These are phyloP conservation scores for Psittacara wagleri DNA, from an alignment of 2,113 vertebrate species.

Conservation along the genomic window DNA sequence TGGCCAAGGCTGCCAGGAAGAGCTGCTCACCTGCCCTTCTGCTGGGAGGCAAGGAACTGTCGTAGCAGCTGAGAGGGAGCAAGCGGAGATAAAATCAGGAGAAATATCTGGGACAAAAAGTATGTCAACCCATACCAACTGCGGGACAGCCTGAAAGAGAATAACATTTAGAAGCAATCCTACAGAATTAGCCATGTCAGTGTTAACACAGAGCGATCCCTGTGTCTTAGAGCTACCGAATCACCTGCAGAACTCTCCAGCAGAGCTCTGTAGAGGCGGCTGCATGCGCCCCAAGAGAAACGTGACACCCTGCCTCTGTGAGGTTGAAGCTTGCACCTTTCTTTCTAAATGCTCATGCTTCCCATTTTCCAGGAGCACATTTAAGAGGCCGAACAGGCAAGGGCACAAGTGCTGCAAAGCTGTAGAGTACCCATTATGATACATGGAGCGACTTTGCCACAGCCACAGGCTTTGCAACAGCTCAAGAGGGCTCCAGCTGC, in stretches of 20 bases:
- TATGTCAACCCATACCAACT: slow-evolving; percentile 36
- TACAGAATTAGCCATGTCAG: background rate
- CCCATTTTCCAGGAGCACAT: rapidly evolving
- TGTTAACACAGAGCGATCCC: background rate
- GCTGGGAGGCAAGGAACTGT: background rate
- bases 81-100: background rate
- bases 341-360: background rate
- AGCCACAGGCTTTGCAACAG: background rate
- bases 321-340: background rate
- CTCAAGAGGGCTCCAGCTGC: background rate
- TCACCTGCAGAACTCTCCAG: background rate
- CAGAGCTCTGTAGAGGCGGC: background rate
- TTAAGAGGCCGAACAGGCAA: rapidly evolving
- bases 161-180: background rate
- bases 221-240: background rate
- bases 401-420: rapidly evolving
- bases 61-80: background rate
- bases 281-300: rapidly evolving
- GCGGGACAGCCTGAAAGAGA: background rate
- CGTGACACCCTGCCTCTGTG: background rate
- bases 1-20: background rate
- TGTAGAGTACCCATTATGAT: rapidly evolving
- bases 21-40: slow-evolving; percentile 24
- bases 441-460: background rate
- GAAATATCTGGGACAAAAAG: slow-evolving; percentile 50